Percentiles rank a stretch among this genome's conserved stretches.
phyloP scores from a whole-genome alignment of 2,113 vertebrate genomes.

The Rhabdornis inornatus region DNA sequence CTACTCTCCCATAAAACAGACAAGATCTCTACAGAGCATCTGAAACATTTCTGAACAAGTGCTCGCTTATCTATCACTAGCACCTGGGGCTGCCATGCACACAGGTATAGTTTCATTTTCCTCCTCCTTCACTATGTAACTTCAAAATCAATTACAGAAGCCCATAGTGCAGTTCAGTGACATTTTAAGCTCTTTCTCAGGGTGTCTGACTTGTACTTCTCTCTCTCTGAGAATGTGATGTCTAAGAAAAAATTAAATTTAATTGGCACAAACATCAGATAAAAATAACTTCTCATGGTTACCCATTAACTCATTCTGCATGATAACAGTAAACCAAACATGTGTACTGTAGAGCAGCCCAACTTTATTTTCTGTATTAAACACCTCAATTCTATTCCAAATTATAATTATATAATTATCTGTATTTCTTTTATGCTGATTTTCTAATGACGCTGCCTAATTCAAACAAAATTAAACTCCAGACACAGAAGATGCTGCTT shows the following conservation, averaged over 20 bases:
- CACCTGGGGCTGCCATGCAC: background rate
- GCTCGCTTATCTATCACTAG: background rate
- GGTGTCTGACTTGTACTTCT: background rate
- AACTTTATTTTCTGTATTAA: background rate
- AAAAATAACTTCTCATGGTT: background rate
- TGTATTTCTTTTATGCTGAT: background rate
- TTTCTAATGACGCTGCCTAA: background rate
- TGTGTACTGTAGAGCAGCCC: background rate
- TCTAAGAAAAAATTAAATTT: background rate
- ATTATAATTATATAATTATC: background rate
- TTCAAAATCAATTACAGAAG: background rate
- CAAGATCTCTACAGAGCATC: background rate
- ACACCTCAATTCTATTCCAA: background rate
- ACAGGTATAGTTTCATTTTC: background rate
- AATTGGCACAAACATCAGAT: background rate
- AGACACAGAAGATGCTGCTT: background rate
- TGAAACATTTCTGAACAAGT: background rate
- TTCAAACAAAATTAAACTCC: background rate
- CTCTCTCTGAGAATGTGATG: background rate
- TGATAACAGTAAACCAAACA: background rate
- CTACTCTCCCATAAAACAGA: background rate
- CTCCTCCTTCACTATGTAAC: background rate
- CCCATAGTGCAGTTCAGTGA: background rate
- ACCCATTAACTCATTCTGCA: background rate
- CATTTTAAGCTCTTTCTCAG: background rate